A percentile compares a stretch with the other conserved stretches of the same genome.
These are phyloP conservation scores for Ridgeia piscesae DNA, from an alignment of 1,140 invertebrate species.

Conservation along the genomic window DNA sequence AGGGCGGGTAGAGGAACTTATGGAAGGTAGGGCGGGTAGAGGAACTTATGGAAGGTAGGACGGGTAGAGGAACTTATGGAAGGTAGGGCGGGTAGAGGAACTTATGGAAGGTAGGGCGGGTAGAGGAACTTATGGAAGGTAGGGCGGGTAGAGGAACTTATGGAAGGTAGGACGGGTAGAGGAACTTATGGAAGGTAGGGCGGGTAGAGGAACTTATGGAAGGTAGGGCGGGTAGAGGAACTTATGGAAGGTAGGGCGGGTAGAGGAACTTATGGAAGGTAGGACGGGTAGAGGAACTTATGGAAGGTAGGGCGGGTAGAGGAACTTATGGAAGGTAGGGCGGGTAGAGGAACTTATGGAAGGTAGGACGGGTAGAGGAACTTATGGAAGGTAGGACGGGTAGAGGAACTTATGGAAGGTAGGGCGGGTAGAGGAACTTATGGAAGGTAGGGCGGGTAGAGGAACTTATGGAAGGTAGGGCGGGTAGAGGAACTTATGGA, in stretches of 20 bases:
- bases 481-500: not conserved
- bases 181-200: not conserved
- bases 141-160: not conserved
- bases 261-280: constrained; percentile 91
- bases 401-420: not conserved
- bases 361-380: not conserved
- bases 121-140: constrained; percentile 95
- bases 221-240: not conserved
- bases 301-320: not conserved
- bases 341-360: not conserved
- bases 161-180: not conserved
- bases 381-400: not conserved
- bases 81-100: not conserved
- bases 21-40: not conserved
- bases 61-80: not conserved
- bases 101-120: constrained; percentile 85
- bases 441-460: not conserved
- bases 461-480: not conserved
- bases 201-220: not conserved
- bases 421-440: not conserved
- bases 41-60: not conserved
- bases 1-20: not conserved
- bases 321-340: not conserved
- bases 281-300: not conserved
- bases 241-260: not conserved